Evolutionary conservation across 2,797 vertebrate genomes (phyloP).

Genomic region (Thamnophis elegans): DNA sequence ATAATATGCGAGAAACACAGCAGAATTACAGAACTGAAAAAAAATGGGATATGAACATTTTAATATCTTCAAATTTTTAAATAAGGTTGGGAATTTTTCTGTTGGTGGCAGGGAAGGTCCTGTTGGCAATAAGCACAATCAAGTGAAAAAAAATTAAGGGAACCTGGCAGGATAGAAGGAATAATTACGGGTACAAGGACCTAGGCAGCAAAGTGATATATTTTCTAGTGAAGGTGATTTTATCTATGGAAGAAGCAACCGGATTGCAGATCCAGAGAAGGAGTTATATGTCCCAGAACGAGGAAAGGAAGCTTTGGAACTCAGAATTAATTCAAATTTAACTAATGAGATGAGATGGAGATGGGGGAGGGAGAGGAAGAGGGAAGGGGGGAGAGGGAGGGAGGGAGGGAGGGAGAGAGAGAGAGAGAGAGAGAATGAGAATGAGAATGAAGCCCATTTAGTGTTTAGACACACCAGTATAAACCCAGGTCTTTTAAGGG

Average conservation of each 20-base stretch:
- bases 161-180: neutral
- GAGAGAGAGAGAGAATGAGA: neutral
- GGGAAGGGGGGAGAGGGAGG: accelerated
- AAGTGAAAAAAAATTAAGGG: neutral
- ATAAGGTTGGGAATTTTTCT: neutral
- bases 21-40: neutral
- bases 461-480: neutral
- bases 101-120: neutral
- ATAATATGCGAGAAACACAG: neutral
- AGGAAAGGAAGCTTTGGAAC: neutral
- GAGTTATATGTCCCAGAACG: neutral
- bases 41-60: neutral
- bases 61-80: neutral
- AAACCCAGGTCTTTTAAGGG: neutral
- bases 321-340: neutral
- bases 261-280: neutral
- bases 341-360: neutral
- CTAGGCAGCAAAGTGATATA: neutral
- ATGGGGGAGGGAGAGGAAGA: accelerated
- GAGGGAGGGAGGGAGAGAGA: accelerated
- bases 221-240: neutral
- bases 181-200: neutral
- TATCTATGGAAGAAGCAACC: neutral
- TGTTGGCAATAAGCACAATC: neutral
- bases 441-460: neutral